phyloP scores from a whole-genome alignment of 2,113 vertebrate species.

The Micronycteris hirsuta region DNA sequence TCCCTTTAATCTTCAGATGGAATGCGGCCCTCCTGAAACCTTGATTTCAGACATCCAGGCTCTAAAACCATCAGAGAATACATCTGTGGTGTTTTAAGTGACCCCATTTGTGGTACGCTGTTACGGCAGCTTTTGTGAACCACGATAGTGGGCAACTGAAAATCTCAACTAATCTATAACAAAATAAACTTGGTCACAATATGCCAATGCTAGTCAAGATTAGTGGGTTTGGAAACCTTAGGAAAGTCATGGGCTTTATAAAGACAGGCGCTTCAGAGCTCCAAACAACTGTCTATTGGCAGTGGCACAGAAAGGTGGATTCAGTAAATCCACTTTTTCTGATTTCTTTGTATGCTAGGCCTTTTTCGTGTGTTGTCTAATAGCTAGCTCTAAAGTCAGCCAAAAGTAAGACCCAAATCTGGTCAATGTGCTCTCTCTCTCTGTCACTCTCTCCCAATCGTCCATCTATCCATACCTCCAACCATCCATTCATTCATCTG shows the following conservation, averaged over 20 bases:
- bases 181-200: not conserved
- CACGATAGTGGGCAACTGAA: not conserved
- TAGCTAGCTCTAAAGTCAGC: not conserved
- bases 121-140: not conserved
- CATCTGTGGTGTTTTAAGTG: not conserved
- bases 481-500: not conserved
- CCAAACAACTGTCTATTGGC: not conserved
- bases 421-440: not conserved
- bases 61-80: not conserved
- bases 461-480: not conserved
- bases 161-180: not conserved
- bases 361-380: not conserved
- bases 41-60: not conserved
- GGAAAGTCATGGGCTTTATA: not conserved
- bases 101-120: not conserved
- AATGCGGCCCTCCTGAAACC: not conserved
- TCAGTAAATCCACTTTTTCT: constrained; percentile 1
- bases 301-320: not conserved
- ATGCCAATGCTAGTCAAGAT: not conserved
- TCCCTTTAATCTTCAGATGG: not conserved
- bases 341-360: not conserved
- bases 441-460: too few relatives aligned
- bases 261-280: not conserved
- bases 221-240: not conserved
- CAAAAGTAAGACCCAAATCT: not conserved